Evolutionary conservation across 2,888 invertebrate species (phyloP), one percentile per base, ranked within the genome.

Genomic region (Monoplex corrugatus): DNA sequence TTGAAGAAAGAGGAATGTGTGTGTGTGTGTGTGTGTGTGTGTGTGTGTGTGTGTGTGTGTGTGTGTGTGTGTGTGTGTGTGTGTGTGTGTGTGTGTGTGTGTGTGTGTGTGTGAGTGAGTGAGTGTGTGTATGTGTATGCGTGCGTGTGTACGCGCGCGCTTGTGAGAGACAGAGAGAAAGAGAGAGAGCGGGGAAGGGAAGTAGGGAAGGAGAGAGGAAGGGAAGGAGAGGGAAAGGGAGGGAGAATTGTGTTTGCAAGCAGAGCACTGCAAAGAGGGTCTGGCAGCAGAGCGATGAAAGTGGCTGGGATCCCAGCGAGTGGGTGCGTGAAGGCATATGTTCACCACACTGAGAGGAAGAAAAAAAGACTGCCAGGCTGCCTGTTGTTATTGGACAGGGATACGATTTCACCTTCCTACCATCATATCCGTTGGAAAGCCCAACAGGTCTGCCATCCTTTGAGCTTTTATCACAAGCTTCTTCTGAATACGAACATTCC

Each of bases 361-460:
- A 63, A 86, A 8, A 86, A 44, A 87, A 72, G 44, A 68, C 43
- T 44, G n/a, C 6, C 45, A 28, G 87, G 40, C 44, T 40, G 35
- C 68, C 40, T 44, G 72, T 72, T 87, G 87, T 87, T 87, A 43
- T 72, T 87, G 35, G 87, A 87, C 87, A 75, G 87, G 87, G 35
- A 44, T 87, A 45, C 43, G 32, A 43, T 75, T 87, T 87, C 87
- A 87, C 87, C 13, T 32, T 44, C 45, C 32, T 72, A 43, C 32
- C 23, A 75, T 72, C 87, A 32, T 75, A 87, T 72, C 87, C 87
- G 44, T 75, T 75, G n/a, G 23, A 10, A 8, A 75, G 75, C 19
- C 32, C 35, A 35, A 32, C 75, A 35, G 13, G 32, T 75, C 75
- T 75, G 23, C 8, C 32, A 68, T 23, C 68, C 68, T 28, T n/a